Percentiles rank a stretch among this genome's conserved stretches.
Conservation (phyloP, 2,888 invertebrate genomes). For the Dasypogon diadema region DNA sequence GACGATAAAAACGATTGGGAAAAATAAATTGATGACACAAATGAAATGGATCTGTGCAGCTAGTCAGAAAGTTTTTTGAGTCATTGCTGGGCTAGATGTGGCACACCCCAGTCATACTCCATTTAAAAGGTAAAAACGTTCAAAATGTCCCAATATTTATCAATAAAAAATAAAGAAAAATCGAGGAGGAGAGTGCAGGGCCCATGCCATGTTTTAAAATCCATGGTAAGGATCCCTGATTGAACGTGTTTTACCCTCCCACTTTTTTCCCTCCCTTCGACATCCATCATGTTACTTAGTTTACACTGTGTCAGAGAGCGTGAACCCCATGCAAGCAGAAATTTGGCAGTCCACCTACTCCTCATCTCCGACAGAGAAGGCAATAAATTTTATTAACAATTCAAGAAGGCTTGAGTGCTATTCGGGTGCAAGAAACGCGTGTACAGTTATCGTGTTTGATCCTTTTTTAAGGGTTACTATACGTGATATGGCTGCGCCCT, state of each 20-base stretch:
- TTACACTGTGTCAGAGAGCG: constrained; percentile 29
- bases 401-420: constrained; percentile 38
- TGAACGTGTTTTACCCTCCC: constrained; percentile 24
- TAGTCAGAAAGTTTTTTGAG: neutral
- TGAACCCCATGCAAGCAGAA: constrained; percentile 1
- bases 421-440: constrained; percentile 15
- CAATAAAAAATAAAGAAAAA: constrained; percentile 36
- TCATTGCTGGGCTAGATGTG: neutral
- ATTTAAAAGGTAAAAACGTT: constrained; percentile 35
- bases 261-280: neutral
- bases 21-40: constrained; percentile 40
- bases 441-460: constrained; percentile 35
- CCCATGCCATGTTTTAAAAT: constrained; percentile 21
- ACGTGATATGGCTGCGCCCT: constrained; percentile 27
- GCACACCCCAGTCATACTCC: constrained; percentile 11
- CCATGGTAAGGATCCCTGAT: constrained; percentile 32
- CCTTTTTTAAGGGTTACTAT: constrained; percentile 39
- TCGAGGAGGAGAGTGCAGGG: neutral
- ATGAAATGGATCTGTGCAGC: constrained; percentile 25
- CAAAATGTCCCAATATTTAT: constrained; percentile 49
- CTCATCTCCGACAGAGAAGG: constrained; percentile 5
- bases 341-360: constrained; percentile 26
- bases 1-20: constrained; percentile 42
- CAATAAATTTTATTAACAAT: constrained; percentile 51
- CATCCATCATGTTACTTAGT: constrained; percentile 32